Evolutionary conservation across 2,113 vertebrate genomes (phyloP).

Genomic region (Nothobranchius kuhntae): DNA sequence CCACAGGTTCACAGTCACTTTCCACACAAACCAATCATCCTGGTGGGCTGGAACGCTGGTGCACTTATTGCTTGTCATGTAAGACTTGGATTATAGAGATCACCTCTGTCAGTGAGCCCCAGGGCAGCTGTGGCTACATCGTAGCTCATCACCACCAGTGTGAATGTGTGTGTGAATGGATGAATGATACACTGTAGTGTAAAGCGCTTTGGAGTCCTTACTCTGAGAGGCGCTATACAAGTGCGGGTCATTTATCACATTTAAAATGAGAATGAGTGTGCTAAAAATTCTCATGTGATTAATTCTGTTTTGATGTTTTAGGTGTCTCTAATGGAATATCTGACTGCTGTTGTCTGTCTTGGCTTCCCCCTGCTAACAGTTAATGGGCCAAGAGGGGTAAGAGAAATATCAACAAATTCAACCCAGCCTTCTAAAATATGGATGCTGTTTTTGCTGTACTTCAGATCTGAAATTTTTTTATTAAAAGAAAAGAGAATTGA

Average conservation of each 20-base stretch:
- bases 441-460: neutral
- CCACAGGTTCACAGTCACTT: conserved; percentile 93
- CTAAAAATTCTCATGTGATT: neutral
- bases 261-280: conserved; percentile 4
- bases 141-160: too few relatives aligned
- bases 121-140: too few relatives aligned
- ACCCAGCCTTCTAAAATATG: neutral
- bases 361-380: conserved; percentile 92
- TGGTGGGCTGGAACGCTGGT: conserved; percentile 96
- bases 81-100: conserved; percentile 61
- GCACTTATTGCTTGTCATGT: conserved; percentile 95
- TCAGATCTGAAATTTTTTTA: too few relatives aligned
- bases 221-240: too few relatives aligned
- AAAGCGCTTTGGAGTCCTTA: too few relatives aligned
- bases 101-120: too few relatives aligned
- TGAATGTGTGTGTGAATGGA: too few relatives aligned
- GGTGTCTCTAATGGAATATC: conserved; percentile 95
- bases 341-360: conserved; percentile 94
- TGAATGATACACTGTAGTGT: conserved; percentile 57
- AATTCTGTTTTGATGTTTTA: conserved; percentile 45
- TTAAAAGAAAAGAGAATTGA: too few relatives aligned
- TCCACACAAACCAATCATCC: conserved; percentile 92
- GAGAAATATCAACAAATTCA: conserved; percentile 16
- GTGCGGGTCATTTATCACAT: conserved; percentile 22
- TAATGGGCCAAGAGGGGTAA: conserved; percentile 93